phyloP scores from a whole-genome alignment of 1,140 invertebrate genomes.

The Metopolophium dirhodum region DNA sequence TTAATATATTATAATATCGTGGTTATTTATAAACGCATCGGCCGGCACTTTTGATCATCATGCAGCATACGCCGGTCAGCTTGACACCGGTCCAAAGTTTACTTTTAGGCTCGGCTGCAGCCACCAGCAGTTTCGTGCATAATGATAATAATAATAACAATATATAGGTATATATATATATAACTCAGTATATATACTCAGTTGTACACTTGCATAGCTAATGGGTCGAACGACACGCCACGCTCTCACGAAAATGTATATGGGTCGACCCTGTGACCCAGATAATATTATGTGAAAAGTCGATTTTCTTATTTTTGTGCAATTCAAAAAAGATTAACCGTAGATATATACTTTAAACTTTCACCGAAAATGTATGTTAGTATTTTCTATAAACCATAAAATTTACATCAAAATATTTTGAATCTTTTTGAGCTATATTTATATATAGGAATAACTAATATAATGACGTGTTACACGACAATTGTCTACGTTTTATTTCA shows the following conservation, averaged over 20 bases:
- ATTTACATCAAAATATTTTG: too few species aligned
- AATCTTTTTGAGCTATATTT: too few species aligned
- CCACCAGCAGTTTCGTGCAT: neutral
- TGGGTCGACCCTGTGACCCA: neutral
- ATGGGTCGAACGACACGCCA: neutral
- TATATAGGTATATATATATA: neutral
- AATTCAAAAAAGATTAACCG: too few species aligned
- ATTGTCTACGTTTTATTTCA: neutral
- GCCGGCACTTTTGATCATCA: slow-evolving; percentile 1
- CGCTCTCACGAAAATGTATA: neutral
- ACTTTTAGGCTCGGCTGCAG: slow-evolving; percentile 23
- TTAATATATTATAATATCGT: slow-evolving; percentile 2
- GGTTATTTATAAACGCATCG: neutral
- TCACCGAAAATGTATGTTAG: too few species aligned
- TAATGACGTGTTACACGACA: neutral
- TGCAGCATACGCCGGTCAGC: neutral
- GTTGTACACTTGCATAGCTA: neutral
- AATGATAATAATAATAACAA: neutral
- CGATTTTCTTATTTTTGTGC: too few species aligned
- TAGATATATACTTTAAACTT: too few species aligned
- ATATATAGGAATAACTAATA: neutral
- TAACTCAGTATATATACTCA: neutral
- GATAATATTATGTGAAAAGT: neutral
- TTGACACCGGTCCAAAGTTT: slow-evolving; percentile 38
- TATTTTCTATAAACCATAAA: too few species aligned